Evolutionary conservation across 1,140 invertebrate genomes (phyloP).

Genomic region (Zaprionus capensis): DNA sequence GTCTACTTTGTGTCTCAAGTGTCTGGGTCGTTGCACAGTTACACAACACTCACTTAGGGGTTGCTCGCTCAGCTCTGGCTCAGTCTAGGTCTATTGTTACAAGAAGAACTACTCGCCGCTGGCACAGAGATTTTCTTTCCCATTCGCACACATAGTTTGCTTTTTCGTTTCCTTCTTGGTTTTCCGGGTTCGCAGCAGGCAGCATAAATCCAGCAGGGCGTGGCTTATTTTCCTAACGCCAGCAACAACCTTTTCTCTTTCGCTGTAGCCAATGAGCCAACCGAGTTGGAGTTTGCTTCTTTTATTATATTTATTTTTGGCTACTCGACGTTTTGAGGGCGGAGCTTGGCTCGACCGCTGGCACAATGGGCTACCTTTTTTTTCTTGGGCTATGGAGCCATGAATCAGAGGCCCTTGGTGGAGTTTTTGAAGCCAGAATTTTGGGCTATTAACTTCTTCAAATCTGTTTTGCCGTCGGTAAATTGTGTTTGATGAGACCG

Average conservation of each 20-base stretch:
- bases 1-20: conserved; percentile 63
- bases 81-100: conserved; percentile 68
- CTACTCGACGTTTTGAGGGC: conserved; percentile 51
- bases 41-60: conserved; percentile 59
- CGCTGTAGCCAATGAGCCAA: conserved; percentile 50
- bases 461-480: neutral
- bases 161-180: conserved; percentile 50
- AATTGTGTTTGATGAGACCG: neutral
- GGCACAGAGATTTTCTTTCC: conserved; percentile 35
- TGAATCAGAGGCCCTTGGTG: conserved; percentile 62
- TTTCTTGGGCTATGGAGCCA: conserved; percentile 8
- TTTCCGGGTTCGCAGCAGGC: conserved; percentile 70
- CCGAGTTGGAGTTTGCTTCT: conserved; percentile 43
- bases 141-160: conserved; percentile 59
- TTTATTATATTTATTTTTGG: conserved; percentile 41
- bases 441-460: neutral
- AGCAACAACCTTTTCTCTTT: conserved; percentile 62
- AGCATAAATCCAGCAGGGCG: conserved; percentile 69
- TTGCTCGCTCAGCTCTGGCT: conserved; percentile 36
- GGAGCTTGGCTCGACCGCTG: conserved; percentile 63
- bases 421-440: conserved; percentile 50
- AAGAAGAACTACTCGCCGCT: conserved; percentile 64
- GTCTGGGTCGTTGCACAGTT: conserved; percentile 40
- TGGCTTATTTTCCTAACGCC: conserved; percentile 67
- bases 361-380: conserved; percentile 47